Evolutionary conservation across 2,113 vertebrate genomes (phyloP).

Genomic region (Microtus richardsoni): DNA sequence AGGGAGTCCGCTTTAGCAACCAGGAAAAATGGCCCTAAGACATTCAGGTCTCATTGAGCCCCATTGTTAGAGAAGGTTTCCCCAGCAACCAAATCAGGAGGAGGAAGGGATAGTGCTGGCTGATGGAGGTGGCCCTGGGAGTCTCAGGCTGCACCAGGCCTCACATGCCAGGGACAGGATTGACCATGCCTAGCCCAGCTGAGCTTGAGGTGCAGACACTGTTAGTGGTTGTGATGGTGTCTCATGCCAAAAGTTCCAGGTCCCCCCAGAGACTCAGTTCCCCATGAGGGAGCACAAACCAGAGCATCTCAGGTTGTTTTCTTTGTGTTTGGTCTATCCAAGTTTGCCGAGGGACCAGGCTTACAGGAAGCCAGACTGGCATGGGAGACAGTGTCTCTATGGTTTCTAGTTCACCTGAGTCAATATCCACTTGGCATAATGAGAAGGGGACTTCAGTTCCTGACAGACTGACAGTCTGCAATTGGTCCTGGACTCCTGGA

Average conservation of each 20-base stretch:
- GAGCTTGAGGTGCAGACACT: not conserved
- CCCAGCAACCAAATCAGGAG: not conserved
- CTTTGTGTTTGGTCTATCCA: not conserved
- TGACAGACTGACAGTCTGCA: no score
- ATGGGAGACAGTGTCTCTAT: no score
- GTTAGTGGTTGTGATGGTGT: not conserved
- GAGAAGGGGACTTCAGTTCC: not conserved
- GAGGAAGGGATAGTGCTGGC: not conserved
- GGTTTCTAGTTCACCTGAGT: no score
- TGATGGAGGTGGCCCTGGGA: not conserved
- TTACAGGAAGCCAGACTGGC: not conserved
- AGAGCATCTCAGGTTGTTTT: not conserved
- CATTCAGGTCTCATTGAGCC: constrained; percentile 33
- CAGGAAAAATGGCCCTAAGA: not conserved
- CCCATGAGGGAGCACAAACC: rapidly evolving
- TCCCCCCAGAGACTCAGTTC: not conserved
- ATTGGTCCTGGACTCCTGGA: not conserved
- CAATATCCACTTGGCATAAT: not conserved
- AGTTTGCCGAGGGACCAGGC: no score
- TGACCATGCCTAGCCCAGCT: not conserved
- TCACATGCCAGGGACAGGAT: not conserved
- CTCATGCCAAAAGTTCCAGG: not conserved
- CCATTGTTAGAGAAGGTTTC: constrained; percentile 54
- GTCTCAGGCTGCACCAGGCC: not conserved
- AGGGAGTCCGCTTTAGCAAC: not conserved